Base-by-base conservation (phyloP, 2,888 invertebrate species). In the Eumacrocentrus americanus region DNA sequence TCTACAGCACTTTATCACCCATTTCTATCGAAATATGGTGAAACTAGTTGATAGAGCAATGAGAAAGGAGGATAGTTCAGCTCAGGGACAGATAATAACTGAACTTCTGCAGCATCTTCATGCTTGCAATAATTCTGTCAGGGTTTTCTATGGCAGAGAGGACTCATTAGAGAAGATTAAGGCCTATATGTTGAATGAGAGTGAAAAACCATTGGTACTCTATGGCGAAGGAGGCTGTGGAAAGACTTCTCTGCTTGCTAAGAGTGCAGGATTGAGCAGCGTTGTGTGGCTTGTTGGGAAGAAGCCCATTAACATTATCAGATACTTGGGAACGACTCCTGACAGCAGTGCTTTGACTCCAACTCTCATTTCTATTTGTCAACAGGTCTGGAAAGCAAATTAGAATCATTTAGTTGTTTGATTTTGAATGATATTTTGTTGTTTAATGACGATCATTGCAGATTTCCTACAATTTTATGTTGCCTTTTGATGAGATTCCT, bases 221-320 rank as follows among this genome's bases (percentile, higher is more conserved):
- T 94, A 94, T 78, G 98, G 98, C 34, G 95, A 95, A 82, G 94
- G 97, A 75, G 98, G 98, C 40, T 98, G 98, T 76, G 98, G 98
- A 0, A 99, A 99, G 82, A 98, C 98, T 0, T 98, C 98, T 14
- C 84, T 98, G 0, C 83, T 98, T 60, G 92, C 98, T 0, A 96
- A 96, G 82, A 91, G 93, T 62, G 95, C 96, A 0, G 91, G 92
- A 20, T 85, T 91, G 80, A 91, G 90, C 0, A 84, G 89, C 6
- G 86, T 84, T 35, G 54, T 85, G 48, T 94, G 91, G 92, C 90
- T 91, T 63, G 83, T 85, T 16, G 88, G 87, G 0, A 88, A 87
- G 1, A 88, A 89, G 53, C 95, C 97, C 0, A 88, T 96, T 16
- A 91, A 94, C 78, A 87, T 97, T 62, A 88, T 98, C 59, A 84